A percentile compares a stretch with the other conserved stretches of the same genome.
These are phyloP conservation scores for Latheticus oryzae DNA, from an alignment of 2,888 invertebrate species.

Conservation along the genomic window DNA sequence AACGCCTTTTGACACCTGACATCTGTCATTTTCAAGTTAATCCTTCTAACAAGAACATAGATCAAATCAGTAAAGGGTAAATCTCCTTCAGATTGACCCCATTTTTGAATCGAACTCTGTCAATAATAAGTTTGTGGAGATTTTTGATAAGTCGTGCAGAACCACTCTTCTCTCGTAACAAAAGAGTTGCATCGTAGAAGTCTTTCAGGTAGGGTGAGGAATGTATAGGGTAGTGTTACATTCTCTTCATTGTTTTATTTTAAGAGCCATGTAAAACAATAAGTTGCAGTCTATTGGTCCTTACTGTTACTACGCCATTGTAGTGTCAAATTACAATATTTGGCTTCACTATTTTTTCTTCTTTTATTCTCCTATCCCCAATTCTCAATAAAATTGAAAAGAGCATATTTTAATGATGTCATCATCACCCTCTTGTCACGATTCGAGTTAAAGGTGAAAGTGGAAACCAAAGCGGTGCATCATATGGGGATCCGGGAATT, in stretches of 20 bases:
- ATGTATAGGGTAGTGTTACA: constrained; percentile 25
- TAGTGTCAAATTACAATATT: constrained; percentile 25
- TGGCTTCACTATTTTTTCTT: constrained; percentile 24
- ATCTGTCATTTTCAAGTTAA: constrained; percentile 30
- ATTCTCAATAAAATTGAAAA: constrained; percentile 7
- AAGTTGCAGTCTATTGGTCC: constrained; percentile 33
- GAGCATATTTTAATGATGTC: constrained; percentile 15
- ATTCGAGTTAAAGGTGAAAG: constrained; percentile 10
- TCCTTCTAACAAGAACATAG: constrained; percentile 30
- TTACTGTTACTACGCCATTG: constrained; percentile 27
- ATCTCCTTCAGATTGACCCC: constrained; percentile 27
- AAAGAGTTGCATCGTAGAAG: constrained; percentile 6
- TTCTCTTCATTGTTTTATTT: constrained; percentile 27
- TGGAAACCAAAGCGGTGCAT: constrained; percentile 26
- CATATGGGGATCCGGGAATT: constrained; percentile 25
- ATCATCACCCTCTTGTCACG: constrained; percentile 7
- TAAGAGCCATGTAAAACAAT: constrained; percentile 34
- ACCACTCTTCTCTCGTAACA: constrained; percentile 9
- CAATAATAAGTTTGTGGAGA: constrained; percentile 10
- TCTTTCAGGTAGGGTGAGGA: constrained; percentile 10
- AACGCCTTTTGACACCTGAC: constrained; percentile 29
- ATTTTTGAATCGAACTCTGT: constrained; percentile 19
- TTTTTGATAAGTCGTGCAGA: constrained; percentile 23
- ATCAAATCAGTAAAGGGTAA: constrained; percentile 32
- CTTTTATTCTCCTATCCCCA: not conserved